Conservation (phyloP, 2,113 vertebrate genomes). For the Amphiprion percula region DNA sequence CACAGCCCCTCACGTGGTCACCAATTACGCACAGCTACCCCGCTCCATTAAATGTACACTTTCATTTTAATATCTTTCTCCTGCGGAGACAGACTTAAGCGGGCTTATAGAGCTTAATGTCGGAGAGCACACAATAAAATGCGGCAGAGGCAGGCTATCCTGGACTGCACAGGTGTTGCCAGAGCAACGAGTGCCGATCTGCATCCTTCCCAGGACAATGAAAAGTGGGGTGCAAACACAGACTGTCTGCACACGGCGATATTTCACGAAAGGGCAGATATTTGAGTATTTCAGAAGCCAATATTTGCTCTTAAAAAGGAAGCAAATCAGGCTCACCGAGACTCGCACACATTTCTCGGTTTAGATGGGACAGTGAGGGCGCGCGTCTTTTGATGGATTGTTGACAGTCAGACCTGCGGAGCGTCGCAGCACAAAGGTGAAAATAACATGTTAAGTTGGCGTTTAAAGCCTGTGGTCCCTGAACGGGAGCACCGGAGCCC, state of each 20-base stretch:
- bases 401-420: conserved; percentile 42
- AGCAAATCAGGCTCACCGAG: not conserved
- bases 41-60: conserved; percentile 21
- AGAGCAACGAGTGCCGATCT: conserved; percentile 84
- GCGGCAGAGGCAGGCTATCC: conserved; percentile 68
- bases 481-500: conserved; percentile 18
- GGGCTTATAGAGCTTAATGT: not conserved
- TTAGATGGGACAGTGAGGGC: conserved; percentile 66
- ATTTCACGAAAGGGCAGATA: not conserved
- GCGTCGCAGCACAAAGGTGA: conserved; percentile 5
- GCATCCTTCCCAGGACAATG: conserved; percentile 85
- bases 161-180: conserved; percentile 84
- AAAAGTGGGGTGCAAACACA: conserved; percentile 65
- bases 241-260: not conserved
- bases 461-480: conserved; percentile 6
- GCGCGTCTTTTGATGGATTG: conserved; percentile 37
- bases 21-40: conserved; percentile 64
- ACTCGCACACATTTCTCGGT: conserved; percentile 27
- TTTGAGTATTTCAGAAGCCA: not conserved
- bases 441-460: conserved; percentile 23
- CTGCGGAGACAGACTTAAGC: not conserved
- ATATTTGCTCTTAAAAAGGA: not conserved
- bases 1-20: conserved; percentile 71
- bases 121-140: conserved; percentile 54
- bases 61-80: not conserved